Evolutionary conservation across 2,888 invertebrate species (phyloP), one percentile per base, ranked within the genome.

Genomic region (Drosophila testacea): DNA sequence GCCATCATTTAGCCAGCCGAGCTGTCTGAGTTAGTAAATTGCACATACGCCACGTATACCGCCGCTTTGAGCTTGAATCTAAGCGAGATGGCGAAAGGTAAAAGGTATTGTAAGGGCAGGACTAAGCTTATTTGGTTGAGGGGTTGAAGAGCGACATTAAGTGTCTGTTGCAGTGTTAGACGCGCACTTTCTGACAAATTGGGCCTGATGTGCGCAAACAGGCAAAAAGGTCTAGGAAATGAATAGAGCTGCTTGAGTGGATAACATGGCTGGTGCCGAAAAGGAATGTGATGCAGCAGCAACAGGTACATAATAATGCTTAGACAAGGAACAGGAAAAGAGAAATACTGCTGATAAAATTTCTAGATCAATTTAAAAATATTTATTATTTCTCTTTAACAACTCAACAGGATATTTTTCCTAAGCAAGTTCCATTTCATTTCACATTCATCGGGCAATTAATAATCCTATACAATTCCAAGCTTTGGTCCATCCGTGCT

Each of bases 11-110:
- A 79, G 83, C 48, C 73, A 79, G 71, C 77, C 69, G 69, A 70
- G 80, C 80, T 84, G 83, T 76, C 88, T 87, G 85, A 83, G 88
- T 83, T 88, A 79, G 74, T 84, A 86, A 86, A 87, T 84, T 88
- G 82, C 79, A 73, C 87, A 87, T 87, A 83, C 81, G 84, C 71
- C 82, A 73, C 74, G 76, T 83, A 73, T 67, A 81, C 69, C 77
- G 44, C 55, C 63, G 62, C 61, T 66, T 67, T 47, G 42, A 51
- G 61, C 16, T 36, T 36, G 34, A 13, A 3, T 38, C 36, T 27
- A 28, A 55, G 22, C 13, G 32, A 38, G 32, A 62, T 44, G 48
- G 39, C 30, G 22, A 41, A 30, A 47, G 75, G 36, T 27, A 48
- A 32, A 44, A 51, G 44, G 57, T 56, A 69, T 78, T 78, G 76